Conservation (phyloP, 1,140 invertebrate genomes). For the Melanaphis sacchari region DNA sequence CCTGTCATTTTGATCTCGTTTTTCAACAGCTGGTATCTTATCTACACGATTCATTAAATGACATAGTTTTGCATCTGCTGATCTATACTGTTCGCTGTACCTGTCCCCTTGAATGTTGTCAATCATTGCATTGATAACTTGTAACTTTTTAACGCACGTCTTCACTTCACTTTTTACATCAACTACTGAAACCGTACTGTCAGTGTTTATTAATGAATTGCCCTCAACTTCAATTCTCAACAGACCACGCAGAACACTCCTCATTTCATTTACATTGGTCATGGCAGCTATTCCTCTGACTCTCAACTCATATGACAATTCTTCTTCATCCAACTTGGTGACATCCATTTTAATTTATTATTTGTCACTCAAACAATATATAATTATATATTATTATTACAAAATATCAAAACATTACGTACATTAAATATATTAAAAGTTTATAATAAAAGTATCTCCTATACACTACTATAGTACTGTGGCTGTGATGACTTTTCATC, state of each 20-base stretch:
- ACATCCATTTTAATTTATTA: conserved; percentile 54
- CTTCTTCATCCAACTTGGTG: conserved; percentile 45
- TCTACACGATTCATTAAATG: conserved; percentile 57
- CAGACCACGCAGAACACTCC: conserved; percentile 47
- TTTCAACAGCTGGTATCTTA: conserved; percentile 23
- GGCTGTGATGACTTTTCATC: not conserved
- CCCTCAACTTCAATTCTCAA: conserved; percentile 51
- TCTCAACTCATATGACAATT: conserved; percentile 55
- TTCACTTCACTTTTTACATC: conserved; percentile 41
- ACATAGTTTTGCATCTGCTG: conserved; percentile 49
- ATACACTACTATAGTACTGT: not conserved
- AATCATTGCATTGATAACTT: conserved; percentile 40
- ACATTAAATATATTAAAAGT: not conserved
- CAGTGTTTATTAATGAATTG: not conserved
- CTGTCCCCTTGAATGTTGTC: conserved; percentile 47
- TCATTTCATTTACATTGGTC: conserved; percentile 41
- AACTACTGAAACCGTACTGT: not conserved
- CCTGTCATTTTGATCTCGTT: conserved; percentile 34
- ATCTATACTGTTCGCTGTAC: conserved; percentile 53
- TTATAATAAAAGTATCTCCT: not conserved
- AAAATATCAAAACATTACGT: not conserved
- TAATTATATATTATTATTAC: not conserved
- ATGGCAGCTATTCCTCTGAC: conserved; percentile 36
- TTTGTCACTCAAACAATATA: not conserved
- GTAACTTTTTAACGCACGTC: conserved; percentile 42